A percentile compares a stretch with the other conserved stretches of the same genome.
Conservation (phyloP, 2,113 vertebrate species). For the Irena cyanogastra region DNA sequence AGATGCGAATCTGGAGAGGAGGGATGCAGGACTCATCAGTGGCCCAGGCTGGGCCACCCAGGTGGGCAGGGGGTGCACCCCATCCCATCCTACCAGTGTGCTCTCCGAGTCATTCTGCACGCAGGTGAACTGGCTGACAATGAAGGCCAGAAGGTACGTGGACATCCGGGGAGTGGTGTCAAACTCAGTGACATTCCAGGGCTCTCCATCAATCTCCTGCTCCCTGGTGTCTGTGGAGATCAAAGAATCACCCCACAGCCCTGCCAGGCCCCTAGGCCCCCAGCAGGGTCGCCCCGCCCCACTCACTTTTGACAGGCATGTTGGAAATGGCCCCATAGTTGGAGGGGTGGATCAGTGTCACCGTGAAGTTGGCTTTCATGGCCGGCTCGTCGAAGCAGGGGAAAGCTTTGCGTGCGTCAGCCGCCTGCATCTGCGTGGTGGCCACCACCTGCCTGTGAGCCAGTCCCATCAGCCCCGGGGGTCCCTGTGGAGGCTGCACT, state of each 20-base stretch:
- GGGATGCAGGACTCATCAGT: not conserved
- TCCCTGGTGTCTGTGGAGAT: accelerated
- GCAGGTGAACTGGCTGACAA: slow-evolving; percentile 71
- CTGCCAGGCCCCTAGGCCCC: not conserved
- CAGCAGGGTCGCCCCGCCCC: accelerated
- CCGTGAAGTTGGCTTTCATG: slow-evolving; percentile 87
- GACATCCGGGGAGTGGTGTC: slow-evolving; percentile 81
- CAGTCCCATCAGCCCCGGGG: accelerated
- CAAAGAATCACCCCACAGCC: not conserved
- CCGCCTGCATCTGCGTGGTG: slow-evolving; percentile 90
- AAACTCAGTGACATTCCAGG: slow-evolving; percentile 68
- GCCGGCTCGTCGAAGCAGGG: slow-evolving; percentile 95
- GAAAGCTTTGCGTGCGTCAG: slow-evolving; percentile 87
- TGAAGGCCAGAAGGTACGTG: slow-evolving; percentile 85
- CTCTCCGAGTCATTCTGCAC: accelerated
- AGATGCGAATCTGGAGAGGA: slow-evolving; percentile 83
- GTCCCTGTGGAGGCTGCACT: not conserved
- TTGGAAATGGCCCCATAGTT: slow-evolving; percentile 80
- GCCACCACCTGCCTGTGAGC: slow-evolving; percentile 81
- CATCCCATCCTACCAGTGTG: slow-evolving; percentile 62
- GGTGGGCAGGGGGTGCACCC: no score
- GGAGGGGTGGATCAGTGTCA: slow-evolving; percentile 75
- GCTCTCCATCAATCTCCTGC: accelerated
- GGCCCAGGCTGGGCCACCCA: not conserved
- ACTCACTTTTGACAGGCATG: slow-evolving; percentile 74